Evolutionary conservation across 2,113 vertebrate genomes (phyloP), one percentile per base, ranked within the genome.

Genomic region (Heterochromis multidens): DNA sequence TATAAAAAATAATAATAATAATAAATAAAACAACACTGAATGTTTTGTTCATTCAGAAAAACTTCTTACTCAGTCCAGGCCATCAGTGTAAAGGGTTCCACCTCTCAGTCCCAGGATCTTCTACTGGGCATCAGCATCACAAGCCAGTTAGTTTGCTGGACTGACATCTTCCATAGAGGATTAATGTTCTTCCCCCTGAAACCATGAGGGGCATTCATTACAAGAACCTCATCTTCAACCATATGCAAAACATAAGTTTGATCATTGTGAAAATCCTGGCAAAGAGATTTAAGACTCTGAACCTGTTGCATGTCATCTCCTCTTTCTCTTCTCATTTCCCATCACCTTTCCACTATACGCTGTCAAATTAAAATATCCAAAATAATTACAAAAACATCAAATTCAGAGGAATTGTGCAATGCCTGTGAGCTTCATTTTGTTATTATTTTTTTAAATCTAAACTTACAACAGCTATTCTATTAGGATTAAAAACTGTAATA

Each of bases 41-140:
- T 2, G 3, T 46, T 2, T 46, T 25, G 27, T 40, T 9, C 13
- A 77, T n/a, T n/a, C 27, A 52, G 40, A 54, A 33, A 76, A 19
- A 23, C 14, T 8, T 89, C 96, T 96, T 96, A 98, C 97, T 96
- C 95, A 96, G 96, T 95, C 95, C 96, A 97, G 94, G 98, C 97
- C 97, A 98, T 99, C 46, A 96, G 97, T 94, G 96, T 96, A 87
- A 94, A 96, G 94, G 92, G 96, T 93, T 93, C 93, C 91, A 94
- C 92, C 92, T 91, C 94, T 95, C 95, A 96, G 91, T 95, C 94
- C 96, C 96, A 96, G 95, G 91, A 93, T 92, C 95, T 96, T 97
- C 94, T 96, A 88, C 90, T 76, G 96, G 96, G 95, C 87, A 91
- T 96, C 95, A 96, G 97, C 95, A 94, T 94, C 89, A 96, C 91